A percentile compares a stretch with the other conserved stretches of the same genome.
phyloP scores from a whole-genome alignment of 2,797 vertebrate genomes.

The Steatocranus sp. region DNA sequence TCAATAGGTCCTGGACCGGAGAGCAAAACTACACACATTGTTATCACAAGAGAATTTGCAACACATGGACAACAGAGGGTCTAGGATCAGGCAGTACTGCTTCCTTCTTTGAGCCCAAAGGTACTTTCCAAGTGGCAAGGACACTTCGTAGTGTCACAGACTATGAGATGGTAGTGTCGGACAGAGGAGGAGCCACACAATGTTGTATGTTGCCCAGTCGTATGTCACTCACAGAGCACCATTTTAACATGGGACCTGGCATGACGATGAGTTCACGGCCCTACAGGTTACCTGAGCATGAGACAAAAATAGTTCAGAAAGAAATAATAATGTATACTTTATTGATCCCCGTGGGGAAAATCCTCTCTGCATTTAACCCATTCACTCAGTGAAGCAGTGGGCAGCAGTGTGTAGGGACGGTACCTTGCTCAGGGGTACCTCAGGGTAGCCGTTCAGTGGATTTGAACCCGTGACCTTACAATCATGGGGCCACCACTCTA shows the following conservation, averaged over 20 bases:
- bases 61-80: background rate
- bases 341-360: background rate
- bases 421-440: background rate
- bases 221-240: background rate
- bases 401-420: background rate
- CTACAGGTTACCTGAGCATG: background rate
- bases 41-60: background rate
- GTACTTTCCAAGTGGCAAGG: background rate
- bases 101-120: background rate
- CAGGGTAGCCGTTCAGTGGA: background rate
- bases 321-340: background rate
- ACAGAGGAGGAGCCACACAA: background rate
- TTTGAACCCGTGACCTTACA: background rate
- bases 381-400: background rate
- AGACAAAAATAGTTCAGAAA: background rate
- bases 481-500: background rate
- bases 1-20: background rate
- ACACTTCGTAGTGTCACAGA: background rate
- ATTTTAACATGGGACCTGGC: background rate
- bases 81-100: background rate
- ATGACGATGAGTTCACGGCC: background rate
- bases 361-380: background rate
- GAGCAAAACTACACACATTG: background rate
- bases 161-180: background rate
- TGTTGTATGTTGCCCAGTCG: background rate